Evolutionary conservation across 2,888 invertebrate species (phyloP), one percentile per base, ranked within the genome.

Genomic region (Drosophila atripex): DNA sequence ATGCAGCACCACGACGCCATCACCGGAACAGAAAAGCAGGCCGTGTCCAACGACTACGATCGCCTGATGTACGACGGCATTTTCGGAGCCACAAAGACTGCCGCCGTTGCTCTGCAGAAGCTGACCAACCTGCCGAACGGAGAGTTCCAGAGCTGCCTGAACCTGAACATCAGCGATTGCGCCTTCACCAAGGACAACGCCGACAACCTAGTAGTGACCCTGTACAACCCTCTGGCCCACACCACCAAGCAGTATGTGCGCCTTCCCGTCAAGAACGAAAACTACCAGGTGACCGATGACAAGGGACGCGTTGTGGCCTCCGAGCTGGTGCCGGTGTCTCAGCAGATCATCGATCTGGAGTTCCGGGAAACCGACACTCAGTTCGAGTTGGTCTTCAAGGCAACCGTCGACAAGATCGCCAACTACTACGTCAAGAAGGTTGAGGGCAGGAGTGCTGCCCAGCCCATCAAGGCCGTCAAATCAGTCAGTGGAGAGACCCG

Each of bases 1-100:
- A 95, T 96, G 95, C 98, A 98, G 89, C 98, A 99, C 89, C 98
- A 99, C 89, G 98, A 99, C 60, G 91, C 91, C 50, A 94, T 98
- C 2, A 97, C 97, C 0, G 97, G 97, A 12, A 97, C 97, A 0
- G 97, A 96, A 89, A 95, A 97, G 88, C 94, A 97, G 89, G 93
- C 96, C 87, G 96, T 99, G 0, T 96, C 98, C 0, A 91, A 94
- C 49, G 99, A 99, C 92, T 99, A 99, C 90, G 95, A 95, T 28
- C 92, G 95, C 28, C 91, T 97, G 30, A 91, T 99, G 16, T 92
- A 93, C 54, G 91, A 93, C 12, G 98, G 96, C 0, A 92, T 97
- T 0, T 91, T 93, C 0, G 93, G 94, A 47, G 94, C 95, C 1
- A 76, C 78, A 39, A 55, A 75, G 0, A 90, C 89, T 30, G 80